These are phyloP conservation scores for Lineus longissimus DNA, from an alignment of 1,140 invertebrate species.

Conservation along the genomic window DNA sequence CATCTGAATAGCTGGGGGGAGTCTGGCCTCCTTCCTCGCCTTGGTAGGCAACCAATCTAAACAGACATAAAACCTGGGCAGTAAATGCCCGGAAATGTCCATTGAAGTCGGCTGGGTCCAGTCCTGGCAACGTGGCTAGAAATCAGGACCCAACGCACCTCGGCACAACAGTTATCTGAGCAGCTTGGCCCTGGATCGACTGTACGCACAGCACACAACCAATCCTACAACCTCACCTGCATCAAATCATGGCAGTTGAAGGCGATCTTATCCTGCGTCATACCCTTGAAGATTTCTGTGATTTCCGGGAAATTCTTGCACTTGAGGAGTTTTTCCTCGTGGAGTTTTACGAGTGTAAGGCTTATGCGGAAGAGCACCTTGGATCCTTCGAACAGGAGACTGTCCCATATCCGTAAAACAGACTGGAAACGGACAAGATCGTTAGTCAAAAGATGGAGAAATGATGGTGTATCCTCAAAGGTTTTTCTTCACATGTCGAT, in stretches of 20 bases:
- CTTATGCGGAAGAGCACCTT: conserved; percentile 84
- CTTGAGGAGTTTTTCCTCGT: conserved; percentile 66
- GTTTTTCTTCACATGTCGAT: too few species aligned
- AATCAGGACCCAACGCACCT: too few species aligned
- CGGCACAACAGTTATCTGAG: too few species aligned
- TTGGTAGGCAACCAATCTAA: too few species aligned
- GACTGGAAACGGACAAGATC: conserved; percentile 59
- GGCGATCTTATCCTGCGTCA: conserved; percentile 68
- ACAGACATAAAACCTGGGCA: too few species aligned
- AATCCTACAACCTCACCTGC: conserved; percentile 60
- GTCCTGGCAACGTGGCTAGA: too few species aligned
- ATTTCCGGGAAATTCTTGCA: conserved; percentile 72
- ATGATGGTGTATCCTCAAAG: neutral
- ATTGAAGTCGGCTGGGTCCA: too few species aligned
- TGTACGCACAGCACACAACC: neutral
- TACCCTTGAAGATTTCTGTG: conserved; percentile 72
- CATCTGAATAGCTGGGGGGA: too few species aligned
- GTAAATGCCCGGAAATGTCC: too few species aligned
- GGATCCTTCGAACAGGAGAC: conserved; percentile 87
- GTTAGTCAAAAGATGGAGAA: neutral
- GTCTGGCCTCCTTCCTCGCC: too few species aligned
- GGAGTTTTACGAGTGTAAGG: conserved; percentile 73
- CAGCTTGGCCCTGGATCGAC: too few species aligned
- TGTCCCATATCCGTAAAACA: conserved; percentile 89
- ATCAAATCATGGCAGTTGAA: conserved; percentile 81